Base-by-base conservation (phyloP, 1,140 invertebrate species). In the Temnothorax nylanderi region DNA sequence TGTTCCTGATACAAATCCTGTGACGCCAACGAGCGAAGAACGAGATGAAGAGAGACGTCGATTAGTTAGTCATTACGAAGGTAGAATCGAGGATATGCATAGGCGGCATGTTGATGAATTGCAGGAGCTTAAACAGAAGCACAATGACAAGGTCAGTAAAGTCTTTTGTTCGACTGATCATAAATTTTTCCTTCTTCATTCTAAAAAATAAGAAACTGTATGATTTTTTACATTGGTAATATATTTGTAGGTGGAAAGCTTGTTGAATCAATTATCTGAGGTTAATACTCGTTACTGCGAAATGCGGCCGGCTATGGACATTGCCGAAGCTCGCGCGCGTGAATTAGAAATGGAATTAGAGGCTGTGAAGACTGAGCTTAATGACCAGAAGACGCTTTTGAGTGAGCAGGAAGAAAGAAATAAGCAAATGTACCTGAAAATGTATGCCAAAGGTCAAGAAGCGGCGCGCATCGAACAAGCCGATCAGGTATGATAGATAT, bases 381-480 rank as follows among this genome's bases (percentile, higher is more conserved):
- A 96, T 32, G 93, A 93, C 60, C 93, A 95, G 71, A 95, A 95
- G 62, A 81, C 90, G 34, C 84, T 94, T 26, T 87, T 96, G 6
- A 92, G 91, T 67, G 97, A 98, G 74, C 97, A 97, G 64, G 98
- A 98, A 90, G 96, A 97, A 78, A 96, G 97, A 85, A 97, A 98
- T 87, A 97, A 97, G 89, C 96, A 97, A 91, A 96, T 97, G 95
- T 98, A 98, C 93, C 94, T 98, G 91, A 97, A 98, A 94, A 98
- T 98, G 97, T 98, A 98, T 94, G 96, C 97, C 89, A 97, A 98
- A 94, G 97, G 97, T 18, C 96, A 97, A 91, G 97, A 98, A 93
- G 96, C 97, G 34, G 97, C 97, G 67, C 96, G 96, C 87, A 96
- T 97, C 91, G 96, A 97, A 89, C 96, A 95, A 91, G 95, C 96